Evolutionary conservation across 2,888 invertebrate species (phyloP), one percentile per base, ranked within the genome.

Genomic region (Macrosoma leucophasiata): DNA sequence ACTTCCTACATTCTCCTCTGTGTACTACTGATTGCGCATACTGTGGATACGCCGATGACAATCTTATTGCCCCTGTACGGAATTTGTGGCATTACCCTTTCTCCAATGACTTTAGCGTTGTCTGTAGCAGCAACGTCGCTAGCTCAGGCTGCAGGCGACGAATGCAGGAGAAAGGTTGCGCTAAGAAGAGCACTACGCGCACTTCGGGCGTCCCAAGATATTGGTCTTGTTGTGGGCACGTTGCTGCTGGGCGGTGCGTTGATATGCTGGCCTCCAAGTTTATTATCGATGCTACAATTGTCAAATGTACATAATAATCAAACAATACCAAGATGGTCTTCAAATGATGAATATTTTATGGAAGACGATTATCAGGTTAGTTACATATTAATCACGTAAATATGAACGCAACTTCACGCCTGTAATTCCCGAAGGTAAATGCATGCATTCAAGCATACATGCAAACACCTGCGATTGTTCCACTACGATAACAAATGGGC

Each of bases 21-120:
- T 29, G 55, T 89, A 8, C 86, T 91, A 30, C 76, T 91, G 26
- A 74, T 85, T 2, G 86, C 88, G 20, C 91, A 91, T 52, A 74
- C 71, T 0, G 62, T 79, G 11, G 69, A 64, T 1, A 75, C 74
- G 12, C 81, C 82, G 1, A 41, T 77, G 2, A 54, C 74, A 4
- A 58, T 81, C 9, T 52, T 84, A 13, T 58, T 79, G 2, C 61
- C 64, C n/a, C 51, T 84, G 14, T 84, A 82, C 35, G 79, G 68
- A 3, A 45, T 76, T 10, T 78, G 78, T 46, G 92, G 92, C 1
- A 46, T 89, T 2, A 66, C 86, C 35, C 73, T 88, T 47, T 86
- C 87, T 2, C 88, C 86, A 34, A 73, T 88, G 55, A 86, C 87
- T 1, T 61, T 89, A 14, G 84, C 88, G 0, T 51, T 89, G 20